Conservation (phyloP, 53 echinoderm and acorn worm species). For the Luidia sarsii region DNA sequence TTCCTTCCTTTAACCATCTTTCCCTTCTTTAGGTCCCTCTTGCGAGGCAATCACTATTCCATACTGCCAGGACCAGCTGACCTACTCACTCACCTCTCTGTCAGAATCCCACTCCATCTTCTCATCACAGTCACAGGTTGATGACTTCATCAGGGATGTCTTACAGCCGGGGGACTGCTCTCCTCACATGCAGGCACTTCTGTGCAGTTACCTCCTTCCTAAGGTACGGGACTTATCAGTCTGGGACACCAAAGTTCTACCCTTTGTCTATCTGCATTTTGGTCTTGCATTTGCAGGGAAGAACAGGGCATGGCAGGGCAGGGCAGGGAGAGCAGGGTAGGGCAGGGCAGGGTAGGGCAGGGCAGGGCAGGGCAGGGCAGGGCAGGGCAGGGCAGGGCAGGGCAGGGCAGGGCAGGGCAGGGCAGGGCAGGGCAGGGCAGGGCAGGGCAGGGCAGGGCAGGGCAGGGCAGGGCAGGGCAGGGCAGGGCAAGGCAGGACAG, state of each 20-base stretch:
- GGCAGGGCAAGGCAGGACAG: too few relatives aligned
- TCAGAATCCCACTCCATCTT: neutral
- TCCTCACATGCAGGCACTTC: neutral
- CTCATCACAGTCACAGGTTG: neutral
- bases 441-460: too few relatives aligned
- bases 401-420: too few relatives aligned
- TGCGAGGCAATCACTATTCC: neutral
- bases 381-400: too few relatives aligned
- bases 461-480: too few relatives aligned
- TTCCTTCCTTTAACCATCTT: neutral
- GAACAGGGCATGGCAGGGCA: too few relatives aligned
- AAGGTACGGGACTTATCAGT: neutral
- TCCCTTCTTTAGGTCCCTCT: neutral
- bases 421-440: too few relatives aligned
- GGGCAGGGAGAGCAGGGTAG: too few relatives aligned
- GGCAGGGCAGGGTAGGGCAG: too few relatives aligned
- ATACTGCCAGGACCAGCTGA: neutral
- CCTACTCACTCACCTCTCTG: neutral
- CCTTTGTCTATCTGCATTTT: neutral
- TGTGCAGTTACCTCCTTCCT: neutral
- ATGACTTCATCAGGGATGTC: neutral
- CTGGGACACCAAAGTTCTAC: neutral
- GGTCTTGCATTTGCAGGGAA: neutral
- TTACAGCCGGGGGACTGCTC: neutral
- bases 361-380: too few relatives aligned